Conservation (phyloP, 2,888 invertebrate genomes). For the Pterobdella sp. region DNA sequence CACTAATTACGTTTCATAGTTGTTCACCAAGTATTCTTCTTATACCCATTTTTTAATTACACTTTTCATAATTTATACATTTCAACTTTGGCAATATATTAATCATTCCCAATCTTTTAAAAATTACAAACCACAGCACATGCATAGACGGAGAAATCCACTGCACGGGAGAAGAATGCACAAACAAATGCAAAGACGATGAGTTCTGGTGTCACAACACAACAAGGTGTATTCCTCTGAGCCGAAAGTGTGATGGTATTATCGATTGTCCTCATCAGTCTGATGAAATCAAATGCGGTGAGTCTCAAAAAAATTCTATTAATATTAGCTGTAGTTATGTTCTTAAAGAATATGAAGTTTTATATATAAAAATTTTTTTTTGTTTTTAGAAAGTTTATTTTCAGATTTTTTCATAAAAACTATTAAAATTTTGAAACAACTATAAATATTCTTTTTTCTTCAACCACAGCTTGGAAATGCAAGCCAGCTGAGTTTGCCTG, state of each 20-base stretch:
- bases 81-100: neutral
- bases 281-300: slow-evolving; percentile 32
- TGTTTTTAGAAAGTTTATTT: neutral
- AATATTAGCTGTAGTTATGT: neutral
- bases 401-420: neutral
- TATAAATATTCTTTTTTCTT: neutral
- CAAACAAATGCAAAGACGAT: slow-evolving; percentile 18
- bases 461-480: slow-evolving; percentile 21
- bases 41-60: neutral
- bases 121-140: neutral
- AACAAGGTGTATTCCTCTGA: slow-evolving; percentile 16
- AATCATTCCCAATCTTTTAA: neutral
- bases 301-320: neutral
- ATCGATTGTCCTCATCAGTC: slow-evolving; percentile 21
- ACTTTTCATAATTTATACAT: neutral
- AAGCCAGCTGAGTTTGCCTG: slow-evolving; percentile 28
- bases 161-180: slow-evolving; percentile 20
- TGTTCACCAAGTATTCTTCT: no score
- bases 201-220: slow-evolving; percentile 23
- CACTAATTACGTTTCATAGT: no score
- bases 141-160: slow-evolving; percentile 6
- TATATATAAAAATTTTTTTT: neutral
- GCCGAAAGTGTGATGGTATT: slow-evolving; percentile 22
- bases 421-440: neutral
- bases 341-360: neutral